Base-by-base conservation (phyloP, 2,888 invertebrate genomes). In the Ophraella communa region DNA sequence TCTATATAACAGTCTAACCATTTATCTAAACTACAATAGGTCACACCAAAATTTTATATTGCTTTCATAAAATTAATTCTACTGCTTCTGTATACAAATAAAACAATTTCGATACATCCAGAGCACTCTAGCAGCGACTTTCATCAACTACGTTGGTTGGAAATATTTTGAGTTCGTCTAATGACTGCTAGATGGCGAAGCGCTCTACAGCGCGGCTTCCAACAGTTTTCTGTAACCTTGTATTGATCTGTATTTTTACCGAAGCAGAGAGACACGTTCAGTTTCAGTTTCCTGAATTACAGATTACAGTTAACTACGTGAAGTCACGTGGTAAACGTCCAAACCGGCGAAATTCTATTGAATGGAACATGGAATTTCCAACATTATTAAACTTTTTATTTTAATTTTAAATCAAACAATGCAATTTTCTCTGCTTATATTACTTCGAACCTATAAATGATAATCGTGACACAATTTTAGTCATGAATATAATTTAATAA, bases 281-380 rank as follows among this genome's bases (percentile, higher is more conserved):
- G 21, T 61, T 54, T 54, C n/a, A n/a, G n/a, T n/a, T n/a, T n/a
- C n/a, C n/a, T n/a, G n/a, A n/a, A n/a, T n/a, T 8, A 27, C 3
- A 11, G 42, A 30, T 45, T 56, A 45, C 45, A 56, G 56, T 27
- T 42, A 49, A 11, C 58, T 51, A 21, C 49, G 20, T 49, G 14
- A 7, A 23, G 2, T 51, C 17, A 42, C 18, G 23, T 27, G 20
- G 18, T 58, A 45, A 54, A 44, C 54, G 49, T 49, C 21, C 0
- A 45, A 60, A 35, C 61, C 10, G 49, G 49, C 52, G 23, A 10
- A 4, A 14, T 33, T 39, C 49, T 66, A 69, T 69, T 62, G 68
- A 52, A 66, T 62, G 47, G 39, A 52, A 14, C 60, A 63, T 65
- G 39, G 61, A 65, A 65, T 65, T 64, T 44, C 55, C 24, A 52